Evolutionary conservation across 2,113 vertebrate species (phyloP).

Genomic region (Perca flavescens): DNA sequence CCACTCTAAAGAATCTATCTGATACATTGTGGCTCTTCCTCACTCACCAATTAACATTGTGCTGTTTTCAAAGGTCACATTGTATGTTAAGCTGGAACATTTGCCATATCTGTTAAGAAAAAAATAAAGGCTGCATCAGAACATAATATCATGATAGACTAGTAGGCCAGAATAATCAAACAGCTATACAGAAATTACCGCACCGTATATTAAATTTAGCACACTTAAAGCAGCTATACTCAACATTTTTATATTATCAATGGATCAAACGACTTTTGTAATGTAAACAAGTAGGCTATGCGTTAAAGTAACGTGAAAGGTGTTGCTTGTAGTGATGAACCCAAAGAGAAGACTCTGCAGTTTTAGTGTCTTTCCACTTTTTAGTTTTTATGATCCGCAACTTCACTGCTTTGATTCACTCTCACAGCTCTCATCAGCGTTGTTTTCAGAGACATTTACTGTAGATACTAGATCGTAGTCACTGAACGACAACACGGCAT

Average conservation of each 20-base stretch:
- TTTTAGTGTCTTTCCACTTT: not conserved
- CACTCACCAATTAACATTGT: slow-evolving; percentile 68
- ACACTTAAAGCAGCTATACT: not conserved
- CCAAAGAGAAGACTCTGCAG: too few species aligned
- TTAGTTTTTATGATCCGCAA: not conserved
- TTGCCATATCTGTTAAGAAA: slow-evolving; percentile 34
- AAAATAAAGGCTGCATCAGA: not conserved
- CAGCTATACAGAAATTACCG: too few species aligned
- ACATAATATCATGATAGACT: not conserved
- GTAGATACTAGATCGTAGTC: too few species aligned
- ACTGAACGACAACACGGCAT: too few species aligned
- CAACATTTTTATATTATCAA: not conserved
- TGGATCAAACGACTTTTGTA: not conserved
- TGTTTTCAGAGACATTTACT: too few species aligned
- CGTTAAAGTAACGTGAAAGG: too few species aligned
- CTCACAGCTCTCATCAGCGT: too few species aligned
- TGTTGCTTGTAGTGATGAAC: too few species aligned
- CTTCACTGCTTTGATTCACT: not conserved
- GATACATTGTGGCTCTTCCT: not conserved
- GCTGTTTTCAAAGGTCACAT: slow-evolving; percentile 75
- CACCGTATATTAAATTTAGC: too few species aligned
- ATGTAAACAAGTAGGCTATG: too few species aligned
- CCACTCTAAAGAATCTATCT: not conserved
- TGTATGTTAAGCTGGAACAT: slow-evolving; percentile 58
- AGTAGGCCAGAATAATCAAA: not conserved